A percentile compares a stretch with the other conserved stretches of the same genome.
Evolutionary conservation across 2,113 vertebrate species (phyloP).

Genomic region (Ptilorrhoa leucosticta): DNA sequence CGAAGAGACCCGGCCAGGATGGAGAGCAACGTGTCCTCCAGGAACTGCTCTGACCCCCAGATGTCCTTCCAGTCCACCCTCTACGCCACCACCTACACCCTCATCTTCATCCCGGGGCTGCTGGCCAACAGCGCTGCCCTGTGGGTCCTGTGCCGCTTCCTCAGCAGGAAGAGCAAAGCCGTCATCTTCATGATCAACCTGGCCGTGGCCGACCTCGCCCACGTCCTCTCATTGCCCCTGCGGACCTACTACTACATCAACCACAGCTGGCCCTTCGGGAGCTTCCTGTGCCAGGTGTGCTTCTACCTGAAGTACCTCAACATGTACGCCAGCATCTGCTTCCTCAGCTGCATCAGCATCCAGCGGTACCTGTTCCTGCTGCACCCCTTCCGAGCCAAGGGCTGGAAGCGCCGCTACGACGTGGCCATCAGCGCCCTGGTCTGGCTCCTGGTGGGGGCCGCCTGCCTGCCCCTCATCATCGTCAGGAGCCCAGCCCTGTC

Average conservation of each 20-base stretch:
- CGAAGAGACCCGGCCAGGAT: not conserved
- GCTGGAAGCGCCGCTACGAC: slow-evolving; percentile 84
- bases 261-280: slow-evolving; percentile 80
- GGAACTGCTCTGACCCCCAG: slow-evolving; percentile 51
- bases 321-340: slow-evolving; percentile 87
- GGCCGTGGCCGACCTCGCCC: slow-evolving; percentile 81
- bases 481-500: slow-evolving; percentile 67
- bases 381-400: slow-evolving; percentile 78
- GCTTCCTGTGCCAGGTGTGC: slow-evolving; percentile 78
- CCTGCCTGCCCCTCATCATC: slow-evolving; percentile 80
- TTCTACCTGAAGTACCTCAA: slow-evolving; percentile 92
- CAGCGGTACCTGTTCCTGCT: slow-evolving; percentile 83
- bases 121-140: slow-evolving; percentile 83
- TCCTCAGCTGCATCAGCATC: slow-evolving; percentile 87
- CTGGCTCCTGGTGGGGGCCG: slow-evolving; percentile 78
- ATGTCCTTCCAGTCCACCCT: slow-evolving; percentile 68
- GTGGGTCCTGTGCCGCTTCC: slow-evolving; percentile 81
- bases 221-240: slow-evolving; percentile 83
- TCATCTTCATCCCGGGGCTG: slow-evolving; percentile 85
- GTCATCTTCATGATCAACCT: slow-evolving; percentile 92
- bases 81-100: slow-evolving; percentile 79
- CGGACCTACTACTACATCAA: slow-evolving; percentile 84
- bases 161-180: slow-evolving; percentile 83
- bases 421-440: slow-evolving; percentile 68
- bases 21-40: not conserved